Conservation (phyloP, 2,888 invertebrate genomes). For the Xiphydria camelus region DNA sequence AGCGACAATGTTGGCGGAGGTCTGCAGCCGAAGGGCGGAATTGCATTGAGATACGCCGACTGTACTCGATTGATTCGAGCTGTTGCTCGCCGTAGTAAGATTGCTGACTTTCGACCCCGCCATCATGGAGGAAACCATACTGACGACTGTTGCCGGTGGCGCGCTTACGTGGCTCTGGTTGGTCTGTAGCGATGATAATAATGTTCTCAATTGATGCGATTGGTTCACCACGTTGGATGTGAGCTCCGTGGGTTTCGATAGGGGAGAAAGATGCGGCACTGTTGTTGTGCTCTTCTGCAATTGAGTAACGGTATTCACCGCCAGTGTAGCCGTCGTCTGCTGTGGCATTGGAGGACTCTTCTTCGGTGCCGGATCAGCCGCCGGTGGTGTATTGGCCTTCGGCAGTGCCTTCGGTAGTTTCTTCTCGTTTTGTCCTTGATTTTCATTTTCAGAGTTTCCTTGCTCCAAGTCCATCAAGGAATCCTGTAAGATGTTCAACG, state of each 20-base stretch:
- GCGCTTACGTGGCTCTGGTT: constrained; percentile 59
- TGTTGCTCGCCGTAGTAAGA: constrained; percentile 44
- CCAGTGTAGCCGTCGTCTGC: constrained; percentile 36
- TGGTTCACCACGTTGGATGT: constrained; percentile 74
- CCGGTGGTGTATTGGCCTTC: constrained; percentile 3
- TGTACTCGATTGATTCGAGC: constrained; percentile 39
- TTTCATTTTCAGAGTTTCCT: constrained; percentile 25
- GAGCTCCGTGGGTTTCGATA: constrained; percentile 73
- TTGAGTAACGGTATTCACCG: constrained; percentile 44
- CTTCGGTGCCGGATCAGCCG: constrained; percentile 13
- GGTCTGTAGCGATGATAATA: constrained; percentile 69
- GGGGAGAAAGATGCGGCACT: constrained; percentile 71
- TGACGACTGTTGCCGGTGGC: constrained; percentile 56
- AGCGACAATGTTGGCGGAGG: background rate
- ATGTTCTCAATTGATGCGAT: constrained; percentile 69
- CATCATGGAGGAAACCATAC: constrained; percentile 61
- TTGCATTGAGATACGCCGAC: constrained; percentile 7
- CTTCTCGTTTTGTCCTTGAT: constrained; percentile 11
- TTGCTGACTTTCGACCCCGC: constrained; percentile 53
- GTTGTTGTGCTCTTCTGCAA: constrained; percentile 58
- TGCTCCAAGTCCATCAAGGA: constrained; percentile 45
- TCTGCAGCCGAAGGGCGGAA: constrained; percentile 29
- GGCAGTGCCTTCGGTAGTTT: constrained; percentile 7
- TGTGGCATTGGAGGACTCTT: constrained; percentile 31
- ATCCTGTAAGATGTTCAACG: constrained; percentile 52